phyloP scores from a whole-genome alignment of 2,888 invertebrate genomes.

The Noctua pronuba region DNA sequence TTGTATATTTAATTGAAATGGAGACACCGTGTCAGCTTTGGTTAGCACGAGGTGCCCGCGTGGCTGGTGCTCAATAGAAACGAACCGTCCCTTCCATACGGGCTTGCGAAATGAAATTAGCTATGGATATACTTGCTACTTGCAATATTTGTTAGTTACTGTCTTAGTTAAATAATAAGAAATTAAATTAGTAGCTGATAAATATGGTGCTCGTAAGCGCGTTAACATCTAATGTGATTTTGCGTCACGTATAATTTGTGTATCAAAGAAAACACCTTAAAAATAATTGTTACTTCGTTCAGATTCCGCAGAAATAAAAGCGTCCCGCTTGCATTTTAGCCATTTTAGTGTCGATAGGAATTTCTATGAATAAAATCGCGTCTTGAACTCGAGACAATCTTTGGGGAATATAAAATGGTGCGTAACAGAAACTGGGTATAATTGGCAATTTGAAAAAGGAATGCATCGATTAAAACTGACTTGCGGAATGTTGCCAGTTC shows the following conservation, averaged over 20 bases:
- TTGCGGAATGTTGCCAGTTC: conserved; percentile 19
- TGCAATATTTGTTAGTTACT: neutral
- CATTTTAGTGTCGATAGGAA: conserved; percentile 38
- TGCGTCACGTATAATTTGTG: neutral
- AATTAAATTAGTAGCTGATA: neutral
- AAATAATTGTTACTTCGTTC: conserved; percentile 2
- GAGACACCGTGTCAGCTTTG: conserved; percentile 1
- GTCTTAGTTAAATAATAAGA: neutral
- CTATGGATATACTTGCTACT: conserved; percentile 5
- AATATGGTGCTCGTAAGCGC: neutral
- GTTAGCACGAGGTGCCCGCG: neutral
- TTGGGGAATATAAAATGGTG: conserved; percentile 51
- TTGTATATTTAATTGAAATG: conserved; percentile 6
- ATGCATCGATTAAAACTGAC: conserved; percentile 45
- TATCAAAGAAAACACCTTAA: neutral
- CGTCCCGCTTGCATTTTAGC: conserved; percentile 27
- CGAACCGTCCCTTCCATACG: neutral
- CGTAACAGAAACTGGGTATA: conserved; percentile 51
- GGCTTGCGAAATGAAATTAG: conserved; percentile 14
- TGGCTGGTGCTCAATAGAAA: conserved; percentile 10
- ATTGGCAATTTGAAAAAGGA: conserved; percentile 56
- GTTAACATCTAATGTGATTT: neutral
- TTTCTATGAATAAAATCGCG: conserved; percentile 47
- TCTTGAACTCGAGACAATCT: conserved; percentile 30
- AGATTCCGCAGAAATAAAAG: conserved; percentile 21